These are phyloP conservation scores for Synanthedon formicaeformis DNA, from an alignment of 2,888 invertebrate species.

Conservation along the genomic window DNA sequence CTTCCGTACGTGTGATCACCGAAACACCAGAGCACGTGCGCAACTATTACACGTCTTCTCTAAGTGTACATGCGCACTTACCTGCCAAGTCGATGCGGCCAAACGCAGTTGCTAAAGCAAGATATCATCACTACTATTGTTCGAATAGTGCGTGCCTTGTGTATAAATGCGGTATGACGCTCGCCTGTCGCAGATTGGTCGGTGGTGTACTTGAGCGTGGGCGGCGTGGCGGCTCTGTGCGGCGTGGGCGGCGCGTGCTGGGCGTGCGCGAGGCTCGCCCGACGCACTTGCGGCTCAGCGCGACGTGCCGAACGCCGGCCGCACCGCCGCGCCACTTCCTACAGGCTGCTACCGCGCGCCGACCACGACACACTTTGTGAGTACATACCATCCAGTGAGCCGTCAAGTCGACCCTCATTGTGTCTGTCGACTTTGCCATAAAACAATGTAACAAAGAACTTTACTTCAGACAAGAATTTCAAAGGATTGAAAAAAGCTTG, in stretches of 20 bases:
- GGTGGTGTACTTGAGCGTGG: conserved; percentile 89
- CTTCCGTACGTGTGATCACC: no score
- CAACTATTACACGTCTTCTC: no score
- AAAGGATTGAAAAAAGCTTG: not conserved
- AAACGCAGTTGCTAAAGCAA: no score
- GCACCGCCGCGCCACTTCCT: conserved; percentile 68
- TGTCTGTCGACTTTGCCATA: no score
- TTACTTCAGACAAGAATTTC: no score
- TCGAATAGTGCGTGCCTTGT: not conserved
- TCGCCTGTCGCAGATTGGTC: conserved; percentile 82
- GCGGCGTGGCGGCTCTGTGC: conserved; percentile 72
- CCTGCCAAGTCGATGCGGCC: no score
- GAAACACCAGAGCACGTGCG: no score
- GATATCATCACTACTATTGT: no score
- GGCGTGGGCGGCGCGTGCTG: conserved; percentile 72
- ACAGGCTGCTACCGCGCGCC: conserved; percentile 79
- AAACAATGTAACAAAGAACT: no score
- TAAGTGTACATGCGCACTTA: no score
- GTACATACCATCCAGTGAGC: no score
- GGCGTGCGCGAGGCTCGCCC: conserved; percentile 68
- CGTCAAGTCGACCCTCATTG: no score
- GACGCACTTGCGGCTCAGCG: conserved; percentile 44
- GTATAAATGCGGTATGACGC: not conserved
- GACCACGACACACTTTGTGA: conserved; percentile 78
- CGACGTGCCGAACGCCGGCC: conserved; percentile 62